A percentile compares a stretch with the other conserved stretches of the same genome.
phyloP scores from a whole-genome alignment of 2,797 vertebrate species.

The Psittacula derbiana region DNA sequence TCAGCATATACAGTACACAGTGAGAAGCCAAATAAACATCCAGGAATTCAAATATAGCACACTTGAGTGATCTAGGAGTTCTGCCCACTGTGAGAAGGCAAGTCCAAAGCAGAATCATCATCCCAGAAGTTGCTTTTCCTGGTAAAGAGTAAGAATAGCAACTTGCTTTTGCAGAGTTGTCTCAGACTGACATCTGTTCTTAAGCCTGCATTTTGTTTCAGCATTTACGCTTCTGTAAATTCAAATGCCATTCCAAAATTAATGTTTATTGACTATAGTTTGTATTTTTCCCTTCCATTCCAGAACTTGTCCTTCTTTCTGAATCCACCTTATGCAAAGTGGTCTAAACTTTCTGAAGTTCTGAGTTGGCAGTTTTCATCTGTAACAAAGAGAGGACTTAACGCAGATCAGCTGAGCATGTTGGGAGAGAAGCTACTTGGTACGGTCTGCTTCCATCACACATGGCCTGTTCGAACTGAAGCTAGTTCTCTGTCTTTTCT shows the following conservation, averaged over 20 bases:
- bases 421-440: slow-evolving; percentile 94
- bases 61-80: background rate
- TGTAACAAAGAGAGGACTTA: slow-evolving; percentile 92
- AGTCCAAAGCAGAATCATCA: background rate
- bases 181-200: background rate
- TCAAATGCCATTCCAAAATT: background rate
- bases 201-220: background rate
- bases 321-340: slow-evolving; percentile 85
- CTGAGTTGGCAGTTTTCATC: slow-evolving; percentile 99
- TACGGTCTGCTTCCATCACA: slow-evolving; percentile 40
- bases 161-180: background rate
- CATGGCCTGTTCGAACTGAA: background rate
- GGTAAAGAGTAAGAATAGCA: background rate
- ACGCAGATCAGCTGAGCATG: slow-evolving; percentile 91
- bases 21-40: background rate
- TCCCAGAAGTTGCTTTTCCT: background rate
- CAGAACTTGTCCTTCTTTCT: slow-evolving; percentile 95
- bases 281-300: background rate
- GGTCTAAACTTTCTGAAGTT: slow-evolving; percentile 89
- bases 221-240: background rate
- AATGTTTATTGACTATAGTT: background rate
- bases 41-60: background rate
- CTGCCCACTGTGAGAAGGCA: background rate
- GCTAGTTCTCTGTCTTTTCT: background rate
- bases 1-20: background rate